Conservation (phyloP, 2,888 invertebrate species). For the Actias luna region DNA sequence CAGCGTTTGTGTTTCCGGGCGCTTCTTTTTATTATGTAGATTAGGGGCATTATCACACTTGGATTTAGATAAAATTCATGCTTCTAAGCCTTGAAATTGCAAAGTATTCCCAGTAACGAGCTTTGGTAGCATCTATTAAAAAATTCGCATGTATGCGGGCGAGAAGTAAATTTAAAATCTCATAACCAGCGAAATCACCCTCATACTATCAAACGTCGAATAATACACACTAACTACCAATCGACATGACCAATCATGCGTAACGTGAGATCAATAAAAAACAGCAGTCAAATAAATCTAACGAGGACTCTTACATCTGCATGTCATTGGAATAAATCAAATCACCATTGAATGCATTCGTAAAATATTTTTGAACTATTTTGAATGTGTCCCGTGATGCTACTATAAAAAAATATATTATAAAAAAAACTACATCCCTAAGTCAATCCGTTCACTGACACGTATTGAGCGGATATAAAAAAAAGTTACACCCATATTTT, state of each 20-base stretch:
- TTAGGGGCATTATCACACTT: constrained; percentile 66
- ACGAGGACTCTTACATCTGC: constrained; percentile 79
- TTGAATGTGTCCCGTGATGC: constrained; percentile 66
- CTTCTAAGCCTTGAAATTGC: constrained; percentile 30
- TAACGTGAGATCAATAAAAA: constrained; percentile 71
- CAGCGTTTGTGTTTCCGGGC: constrained; percentile 68
- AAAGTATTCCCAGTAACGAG: constrained; percentile 28
- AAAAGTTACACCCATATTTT: constrained; percentile 82
- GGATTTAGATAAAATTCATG: constrained; percentile 59
- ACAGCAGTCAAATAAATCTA: constrained; percentile 80
- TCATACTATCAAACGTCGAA: constrained; percentile 45
- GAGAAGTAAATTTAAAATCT: constrained; percentile 20
- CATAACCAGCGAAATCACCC: constrained; percentile 36
- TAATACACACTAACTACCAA: constrained; percentile 74
- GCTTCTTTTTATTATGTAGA: constrained; percentile 79
- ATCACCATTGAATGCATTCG: constrained; percentile 79
- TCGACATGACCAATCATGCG: constrained; percentile 79
- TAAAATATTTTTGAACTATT: constrained; percentile 80
- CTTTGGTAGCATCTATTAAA: not conserved
- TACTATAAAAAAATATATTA: constrained; percentile 37
- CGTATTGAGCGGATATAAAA: constrained; percentile 73
- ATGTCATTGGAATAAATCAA: constrained; percentile 81
- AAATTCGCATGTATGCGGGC: constrained; percentile 24
- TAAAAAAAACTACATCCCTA: constrained; percentile 58
- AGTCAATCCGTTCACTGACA: constrained; percentile 79